Conservation (phyloP, 35 echinoderm and acorn worm species). For the Apostichopus japonicus region DNA sequence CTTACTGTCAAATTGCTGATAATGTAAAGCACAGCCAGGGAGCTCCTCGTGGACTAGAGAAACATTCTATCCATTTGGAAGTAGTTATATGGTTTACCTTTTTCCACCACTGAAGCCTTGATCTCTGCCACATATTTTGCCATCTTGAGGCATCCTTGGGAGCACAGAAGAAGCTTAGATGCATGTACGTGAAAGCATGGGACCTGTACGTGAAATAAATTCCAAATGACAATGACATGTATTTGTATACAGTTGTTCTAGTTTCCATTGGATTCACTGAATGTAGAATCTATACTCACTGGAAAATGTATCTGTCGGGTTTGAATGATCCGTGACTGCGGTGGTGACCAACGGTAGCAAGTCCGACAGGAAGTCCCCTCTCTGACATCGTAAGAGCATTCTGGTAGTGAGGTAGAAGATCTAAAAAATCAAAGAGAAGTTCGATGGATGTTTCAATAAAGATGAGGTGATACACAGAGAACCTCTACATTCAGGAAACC, state of each 20-base stretch:
- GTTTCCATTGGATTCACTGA: no score
- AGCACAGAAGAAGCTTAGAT: slow-evolving; percentile 63
- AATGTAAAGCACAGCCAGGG: no score
- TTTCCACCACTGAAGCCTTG: slow-evolving; percentile 83
- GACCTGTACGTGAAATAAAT: slow-evolving; percentile 10
- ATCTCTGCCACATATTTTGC: slow-evolving; percentile 79
- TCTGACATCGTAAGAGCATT: slow-evolving; percentile 54
- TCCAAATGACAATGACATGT: neutral
- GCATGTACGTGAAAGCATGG: slow-evolving; percentile 49
- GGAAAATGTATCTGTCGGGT: slow-evolving; percentile 61
- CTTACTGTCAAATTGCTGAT: no score
- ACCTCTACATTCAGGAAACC: no score
- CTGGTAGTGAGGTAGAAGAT: slow-evolving; percentile 56
- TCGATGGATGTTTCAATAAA: neutral
- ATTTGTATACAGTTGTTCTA: no score
- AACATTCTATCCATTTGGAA: no score
- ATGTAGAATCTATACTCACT: slow-evolving; percentile 39
- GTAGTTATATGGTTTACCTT: slow-evolving; percentile 54
- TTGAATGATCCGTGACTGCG: slow-evolving; percentile 4
- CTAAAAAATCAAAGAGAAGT: slow-evolving; percentile 16
- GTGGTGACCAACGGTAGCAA: slow-evolving; percentile 65
- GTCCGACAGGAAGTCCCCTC: slow-evolving; percentile 70
- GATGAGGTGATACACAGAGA: no score
- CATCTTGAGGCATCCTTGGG: slow-evolving; percentile 58
- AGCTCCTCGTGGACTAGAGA: no score